Evolutionary conservation across 1,140 invertebrate genomes (phyloP).

Genomic region (Hylyphantes graminicola): DNA sequence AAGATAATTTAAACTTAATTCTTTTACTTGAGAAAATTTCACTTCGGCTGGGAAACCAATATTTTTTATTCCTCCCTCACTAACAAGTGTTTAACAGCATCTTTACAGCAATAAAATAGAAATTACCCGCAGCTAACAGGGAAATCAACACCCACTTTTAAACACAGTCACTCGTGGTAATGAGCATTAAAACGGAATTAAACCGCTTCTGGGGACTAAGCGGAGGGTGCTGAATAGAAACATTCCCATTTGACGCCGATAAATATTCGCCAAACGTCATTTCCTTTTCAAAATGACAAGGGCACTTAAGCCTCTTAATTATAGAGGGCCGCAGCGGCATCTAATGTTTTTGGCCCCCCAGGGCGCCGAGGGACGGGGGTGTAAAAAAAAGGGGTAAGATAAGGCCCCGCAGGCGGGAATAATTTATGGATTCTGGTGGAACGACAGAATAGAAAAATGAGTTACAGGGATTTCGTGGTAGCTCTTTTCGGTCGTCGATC

Average conservation of each 20-base stretch:
- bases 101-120: too few relatives aligned
- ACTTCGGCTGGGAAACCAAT: too few relatives aligned
- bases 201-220: not conserved
- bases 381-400: constrained; percentile 18
- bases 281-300: constrained; percentile 45
- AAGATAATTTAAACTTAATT: too few relatives aligned
- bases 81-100: too few relatives aligned
- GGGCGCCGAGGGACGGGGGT: not conserved
- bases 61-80: too few relatives aligned
- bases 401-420: constrained; percentile 41
- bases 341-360: constrained; percentile 43
- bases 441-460: constrained; percentile 30
- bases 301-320: constrained; percentile 53
- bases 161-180: constrained; percentile 7
- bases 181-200: constrained; percentile 11
- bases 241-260: constrained; percentile 30
- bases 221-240: constrained; percentile 14
- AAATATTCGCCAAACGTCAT: constrained; percentile 44
- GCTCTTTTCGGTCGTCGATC: not conserved
- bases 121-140: too few relatives aligned
- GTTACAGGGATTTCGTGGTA: constrained; percentile 20
- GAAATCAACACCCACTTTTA: too few relatives aligned
- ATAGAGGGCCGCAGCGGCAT: constrained; percentile 25
- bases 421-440: constrained; percentile 35
- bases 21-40: too few relatives aligned